These are phyloP conservation scores for Misgurnus mizolepis DNA, from an alignment of 2,113 vertebrate genomes.

Conservation along the genomic window DNA sequence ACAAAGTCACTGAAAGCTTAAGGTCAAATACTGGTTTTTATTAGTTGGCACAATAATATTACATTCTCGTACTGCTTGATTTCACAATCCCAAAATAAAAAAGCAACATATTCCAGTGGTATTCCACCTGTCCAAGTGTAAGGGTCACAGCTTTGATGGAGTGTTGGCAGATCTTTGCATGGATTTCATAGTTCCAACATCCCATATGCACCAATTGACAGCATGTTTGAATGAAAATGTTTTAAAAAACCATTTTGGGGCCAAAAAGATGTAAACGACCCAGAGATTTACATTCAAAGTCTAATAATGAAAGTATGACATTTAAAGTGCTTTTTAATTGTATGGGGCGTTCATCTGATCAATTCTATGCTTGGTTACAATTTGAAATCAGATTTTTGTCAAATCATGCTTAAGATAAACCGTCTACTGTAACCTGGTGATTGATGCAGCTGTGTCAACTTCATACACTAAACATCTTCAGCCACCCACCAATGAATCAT, in stretches of 20 bases:
- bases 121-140: constrained; percentile 50
- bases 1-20: constrained; percentile 35
- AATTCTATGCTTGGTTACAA: background rate
- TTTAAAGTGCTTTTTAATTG: constrained; percentile 29
- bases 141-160: constrained; percentile 40
- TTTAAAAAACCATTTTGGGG: background rate
- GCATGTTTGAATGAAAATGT: background rate
- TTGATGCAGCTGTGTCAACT: background rate
- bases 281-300: constrained; percentile 26
- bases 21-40: constrained; percentile 85
- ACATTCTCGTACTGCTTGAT: constrained; percentile 76
- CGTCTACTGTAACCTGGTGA: too few species aligned
- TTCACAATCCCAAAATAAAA: constrained; percentile 74
- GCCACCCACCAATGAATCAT: background rate
- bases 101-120: constrained; percentile 68
- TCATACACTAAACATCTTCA: background rate
- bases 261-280: background rate
- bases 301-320: constrained; percentile 1
- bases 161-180: background rate
- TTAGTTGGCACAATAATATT: constrained; percentile 84
- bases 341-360: background rate
- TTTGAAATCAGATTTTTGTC: too few species aligned
- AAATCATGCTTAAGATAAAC: too few species aligned
- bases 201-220: background rate
- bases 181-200: background rate